Percentiles rank a stretch among this genome's conserved stretches.
phyloP scores from a whole-genome alignment of 2,888 invertebrate species.

The Conops quadrifasciatus region DNA sequence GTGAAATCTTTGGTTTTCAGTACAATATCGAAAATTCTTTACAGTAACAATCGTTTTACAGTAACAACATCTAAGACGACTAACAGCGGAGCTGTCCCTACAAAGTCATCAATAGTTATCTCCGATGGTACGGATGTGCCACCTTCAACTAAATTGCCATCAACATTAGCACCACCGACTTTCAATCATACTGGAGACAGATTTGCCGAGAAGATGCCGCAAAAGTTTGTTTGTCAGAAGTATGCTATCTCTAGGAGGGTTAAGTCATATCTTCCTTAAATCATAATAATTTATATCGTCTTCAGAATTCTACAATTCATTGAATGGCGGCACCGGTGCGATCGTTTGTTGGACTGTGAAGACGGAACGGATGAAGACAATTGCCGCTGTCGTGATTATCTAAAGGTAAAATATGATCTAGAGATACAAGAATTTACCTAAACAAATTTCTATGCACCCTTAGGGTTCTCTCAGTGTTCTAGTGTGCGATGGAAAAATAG shows the following conservation, averaged over 20 bases:
- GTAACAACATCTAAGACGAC: not conserved
- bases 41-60: not conserved
- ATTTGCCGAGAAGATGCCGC: conserved; percentile 38
- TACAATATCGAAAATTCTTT: too few species aligned
- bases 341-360: conserved; percentile 78
- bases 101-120: conserved; percentile 18
- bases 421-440: not conserved
- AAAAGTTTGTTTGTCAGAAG: conserved; percentile 56
- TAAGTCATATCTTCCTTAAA: not conserved
- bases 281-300: not conserved
- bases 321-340: conserved; percentile 71
- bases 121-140: conserved; percentile 7
- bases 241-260: conserved; percentile 42
- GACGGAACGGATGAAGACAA: conserved; percentile 81
- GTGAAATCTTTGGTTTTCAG: too few species aligned
- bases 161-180: conserved; percentile 17
- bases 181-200: not conserved
- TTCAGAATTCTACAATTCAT: conserved; percentile 74
- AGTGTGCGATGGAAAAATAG: conserved; percentile 78
- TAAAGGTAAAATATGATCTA: conserved; percentile 59
- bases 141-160: conserved; percentile 20
- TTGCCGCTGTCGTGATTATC: conserved; percentile 78
- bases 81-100: conserved; percentile 10
- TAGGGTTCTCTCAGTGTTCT: conserved; percentile 65
- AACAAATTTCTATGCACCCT: not conserved